Percentiles rank a stretch among this genome's conserved stretches.
These are phyloP conservation scores for Lerista edwardsae DNA, from an alignment of 2,797 vertebrate genomes.

Conservation along the genomic window DNA sequence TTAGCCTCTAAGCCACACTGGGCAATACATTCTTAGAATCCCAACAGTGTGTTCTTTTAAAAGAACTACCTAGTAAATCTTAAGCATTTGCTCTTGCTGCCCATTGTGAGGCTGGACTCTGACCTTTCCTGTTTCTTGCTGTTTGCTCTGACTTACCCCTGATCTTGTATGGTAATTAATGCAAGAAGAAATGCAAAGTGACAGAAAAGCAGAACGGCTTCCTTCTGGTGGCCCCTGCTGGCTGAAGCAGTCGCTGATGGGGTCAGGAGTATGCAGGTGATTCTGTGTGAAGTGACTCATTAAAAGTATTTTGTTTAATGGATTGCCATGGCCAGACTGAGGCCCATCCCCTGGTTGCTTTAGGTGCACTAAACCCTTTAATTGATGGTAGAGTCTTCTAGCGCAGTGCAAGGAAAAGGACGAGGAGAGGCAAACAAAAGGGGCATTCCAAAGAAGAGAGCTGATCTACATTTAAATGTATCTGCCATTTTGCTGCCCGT, in stretches of 20 bases:
- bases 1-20: neutral
- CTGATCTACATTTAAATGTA: too few relatives aligned
- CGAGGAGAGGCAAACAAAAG: neutral
- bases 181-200: neutral
- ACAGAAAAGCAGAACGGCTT: neutral
- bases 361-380: constrained; percentile 5
- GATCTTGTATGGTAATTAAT: neutral
- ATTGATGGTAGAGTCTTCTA: neutral
- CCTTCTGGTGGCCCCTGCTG: neutral
- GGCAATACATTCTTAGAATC: neutral
- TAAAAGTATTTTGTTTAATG: constrained; percentile 11
- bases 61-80: neutral
- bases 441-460: neutral
- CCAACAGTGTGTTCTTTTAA: neutral
- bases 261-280: neutral
- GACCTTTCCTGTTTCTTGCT: neutral
- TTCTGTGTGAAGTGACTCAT: neutral
- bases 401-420: neutral
- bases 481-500: too few relatives aligned
- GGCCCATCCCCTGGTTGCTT: neutral
- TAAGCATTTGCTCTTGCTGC: neutral
- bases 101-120: neutral
- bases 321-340: neutral
- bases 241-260: neutral
- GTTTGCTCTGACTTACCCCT: neutral